Evolutionary conservation across 2,888 invertebrate genomes (phyloP), one percentile per base, ranked within the genome.

Genomic region (Meandrusa payeni): DNA sequence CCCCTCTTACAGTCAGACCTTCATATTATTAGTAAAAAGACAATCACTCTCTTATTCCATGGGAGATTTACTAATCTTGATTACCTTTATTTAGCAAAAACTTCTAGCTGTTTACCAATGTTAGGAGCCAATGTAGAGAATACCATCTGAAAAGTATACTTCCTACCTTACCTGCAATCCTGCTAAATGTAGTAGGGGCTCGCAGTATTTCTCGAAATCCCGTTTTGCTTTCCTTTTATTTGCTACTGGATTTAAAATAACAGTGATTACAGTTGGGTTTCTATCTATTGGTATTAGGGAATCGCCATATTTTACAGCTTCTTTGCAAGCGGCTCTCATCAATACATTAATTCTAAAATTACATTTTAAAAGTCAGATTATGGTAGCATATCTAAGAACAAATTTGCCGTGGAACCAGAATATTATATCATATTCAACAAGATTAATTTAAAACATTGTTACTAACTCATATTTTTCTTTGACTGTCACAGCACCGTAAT

Each of bases 181-280:
- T 40, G 97, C 96, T 45, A 98, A 87, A 78, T 98, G 93, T n/a
- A 98, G 80, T 6, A 98, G 85, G 1, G 98, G 98, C 46, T 96
- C 97, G 62, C 96, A 97, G 73, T 96, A 98, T 64, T 95, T 95
- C 67, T 96, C 95, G 85, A 94, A 98, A 57, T 93, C 88, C 29
- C 88, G 80, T 43, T 89, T 82, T 0, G 91, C 90, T 51, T 89
- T 90, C 86, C 95, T 92, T 68, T 93, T 94, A 59, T 95, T 95
- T 0, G 97, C 95, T 11, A 94, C 95, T 10, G 98, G 97, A 85
- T 98, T 98, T 37, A 98, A 83, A 59, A 98, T 93, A 0, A 98
- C 94, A 0, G 97, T 94, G 0, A 98, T 88, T 51, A 92, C 91
- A 48, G 94, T 91, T 0, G 94, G 93, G 52, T 90, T 90, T 12